These are phyloP conservation scores for Drosophila dives DNA, from an alignment of 2,888 invertebrate species.

Conservation along the genomic window DNA sequence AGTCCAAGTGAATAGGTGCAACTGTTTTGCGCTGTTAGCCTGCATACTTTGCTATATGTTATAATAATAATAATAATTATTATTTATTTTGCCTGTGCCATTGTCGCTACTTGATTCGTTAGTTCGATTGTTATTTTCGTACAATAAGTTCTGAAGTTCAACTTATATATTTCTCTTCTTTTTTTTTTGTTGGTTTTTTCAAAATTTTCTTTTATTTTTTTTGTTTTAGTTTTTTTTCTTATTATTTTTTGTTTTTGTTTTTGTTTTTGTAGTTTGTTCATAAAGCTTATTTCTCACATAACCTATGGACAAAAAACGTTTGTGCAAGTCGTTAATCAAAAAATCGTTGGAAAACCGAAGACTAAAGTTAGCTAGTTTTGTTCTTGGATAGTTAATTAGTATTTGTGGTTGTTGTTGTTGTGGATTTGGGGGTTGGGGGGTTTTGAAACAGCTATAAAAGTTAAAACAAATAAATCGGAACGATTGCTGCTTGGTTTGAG, in stretches of 20 bases:
- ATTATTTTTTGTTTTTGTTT: constrained; percentile 26
- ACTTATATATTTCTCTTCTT: constrained; percentile 22
- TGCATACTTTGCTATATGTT: constrained; percentile 17
- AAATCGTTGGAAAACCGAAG: constrained; percentile 80
- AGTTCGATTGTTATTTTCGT: constrained; percentile 67
- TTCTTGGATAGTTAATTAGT: constrained; percentile 44
- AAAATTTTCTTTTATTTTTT: constrained; percentile 45
- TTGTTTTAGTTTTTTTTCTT: constrained; percentile 1
- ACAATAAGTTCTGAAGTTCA: constrained; percentile 57
- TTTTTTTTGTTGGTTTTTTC: constrained; percentile 34
- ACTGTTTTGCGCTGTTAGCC: constrained; percentile 36
- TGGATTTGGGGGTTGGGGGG: neutral
- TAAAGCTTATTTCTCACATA: constrained; percentile 78
- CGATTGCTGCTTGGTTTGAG: constrained; percentile 30
- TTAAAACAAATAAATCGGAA: constrained; percentile 61
- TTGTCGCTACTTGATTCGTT: constrained; percentile 61
- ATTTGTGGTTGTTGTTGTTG: neutral
- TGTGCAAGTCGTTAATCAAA: constrained; percentile 73
- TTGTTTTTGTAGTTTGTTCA: constrained; percentile 39
- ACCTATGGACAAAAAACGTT: constrained; percentile 73
- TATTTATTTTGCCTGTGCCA: constrained; percentile 41
- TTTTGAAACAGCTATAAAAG: constrained; percentile 24
- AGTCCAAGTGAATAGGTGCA: constrained; percentile 17
- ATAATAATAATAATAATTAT: constrained; percentile 2
- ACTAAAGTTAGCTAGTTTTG: constrained; percentile 74